Evolutionary conservation across 2,113 vertebrate genomes (phyloP).

Genomic region (Petaurus breviceps): DNA sequence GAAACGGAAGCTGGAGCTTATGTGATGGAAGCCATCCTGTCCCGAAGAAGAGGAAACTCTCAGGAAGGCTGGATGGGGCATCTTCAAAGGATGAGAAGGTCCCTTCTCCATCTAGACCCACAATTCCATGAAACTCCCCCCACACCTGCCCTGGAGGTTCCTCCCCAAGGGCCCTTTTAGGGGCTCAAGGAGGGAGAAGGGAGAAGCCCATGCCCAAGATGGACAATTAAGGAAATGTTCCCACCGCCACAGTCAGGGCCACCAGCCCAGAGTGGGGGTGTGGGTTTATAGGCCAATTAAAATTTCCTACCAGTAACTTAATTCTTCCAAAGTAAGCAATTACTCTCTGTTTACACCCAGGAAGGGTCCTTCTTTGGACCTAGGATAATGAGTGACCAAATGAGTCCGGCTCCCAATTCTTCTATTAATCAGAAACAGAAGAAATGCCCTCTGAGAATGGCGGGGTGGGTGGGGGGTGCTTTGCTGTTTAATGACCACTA

Average conservation of each 20-base stretch:
- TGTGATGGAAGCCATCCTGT: too few species aligned
- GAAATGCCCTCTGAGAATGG: neutral
- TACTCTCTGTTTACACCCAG: too few species aligned
- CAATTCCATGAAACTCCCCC: neutral
- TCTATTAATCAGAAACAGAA: neutral
- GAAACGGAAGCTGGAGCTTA: too few species aligned
- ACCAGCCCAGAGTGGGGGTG: neutral
- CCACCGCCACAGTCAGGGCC: neutral
- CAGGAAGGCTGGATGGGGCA: neutral
- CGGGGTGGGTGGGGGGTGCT: rapidly evolving
- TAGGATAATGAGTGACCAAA: neutral
- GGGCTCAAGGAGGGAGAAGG: neutral
- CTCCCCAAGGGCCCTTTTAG: neutral
- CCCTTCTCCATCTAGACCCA: neutral
- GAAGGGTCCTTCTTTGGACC: neutral
- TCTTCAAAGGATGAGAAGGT: neutral
- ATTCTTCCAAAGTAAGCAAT: neutral
- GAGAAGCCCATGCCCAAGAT: neutral
- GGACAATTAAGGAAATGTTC: neutral
- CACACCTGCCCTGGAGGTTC: neutral
- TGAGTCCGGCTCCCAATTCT: rapidly evolving
- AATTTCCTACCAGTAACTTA: neutral
- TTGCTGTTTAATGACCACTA: too few species aligned
- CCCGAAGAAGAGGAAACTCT: neutral
- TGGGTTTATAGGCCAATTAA: neutral